Percentiles rank a stretch among this genome's conserved stretches.
These are phyloP conservation scores for Arctopsyche grandis DNA, from an alignment of 1,140 invertebrate species.

Conservation along the genomic window DNA sequence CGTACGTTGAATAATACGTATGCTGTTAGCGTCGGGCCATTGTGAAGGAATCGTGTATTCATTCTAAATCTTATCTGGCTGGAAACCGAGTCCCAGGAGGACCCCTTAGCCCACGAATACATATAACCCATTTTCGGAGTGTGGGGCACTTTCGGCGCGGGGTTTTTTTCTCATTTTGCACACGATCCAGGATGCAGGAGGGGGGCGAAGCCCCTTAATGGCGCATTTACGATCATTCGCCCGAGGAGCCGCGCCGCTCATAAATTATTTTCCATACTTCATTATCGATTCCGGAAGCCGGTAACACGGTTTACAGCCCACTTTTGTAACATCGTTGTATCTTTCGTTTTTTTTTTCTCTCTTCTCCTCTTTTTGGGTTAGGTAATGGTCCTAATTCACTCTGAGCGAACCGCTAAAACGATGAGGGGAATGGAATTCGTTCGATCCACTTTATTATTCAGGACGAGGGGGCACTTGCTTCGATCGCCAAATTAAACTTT, in stretches of 20 bases:
- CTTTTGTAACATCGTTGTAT: not conserved
- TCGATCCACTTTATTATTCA: slow-evolving; percentile 1
- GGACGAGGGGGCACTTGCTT: not conserved
- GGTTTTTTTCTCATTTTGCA: not conserved
- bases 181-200: not conserved
- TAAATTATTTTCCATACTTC: slow-evolving; percentile 36
- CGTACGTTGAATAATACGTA: not conserved
- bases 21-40: not conserved
- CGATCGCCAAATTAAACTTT: not conserved
- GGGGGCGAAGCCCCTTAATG: not conserved
- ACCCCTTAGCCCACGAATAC: not conserved
- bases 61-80: slow-evolving; percentile 1
- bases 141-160: not conserved
- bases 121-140: not conserved
- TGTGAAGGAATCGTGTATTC: not conserved
- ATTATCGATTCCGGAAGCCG: slow-evolving; percentile 12
- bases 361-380: not conserved
- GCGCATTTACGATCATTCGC: slow-evolving; percentile 18
- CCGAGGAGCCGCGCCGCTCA: not conserved
- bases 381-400: not conserved
- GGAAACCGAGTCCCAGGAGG: not conserved
- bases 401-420: not conserved
- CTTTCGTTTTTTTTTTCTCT: not conserved
- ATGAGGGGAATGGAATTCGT: not conserved
- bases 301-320: not conserved